phyloP scores from a whole-genome alignment of 2,888 invertebrate genomes.

The Stratiomys singularior region DNA sequence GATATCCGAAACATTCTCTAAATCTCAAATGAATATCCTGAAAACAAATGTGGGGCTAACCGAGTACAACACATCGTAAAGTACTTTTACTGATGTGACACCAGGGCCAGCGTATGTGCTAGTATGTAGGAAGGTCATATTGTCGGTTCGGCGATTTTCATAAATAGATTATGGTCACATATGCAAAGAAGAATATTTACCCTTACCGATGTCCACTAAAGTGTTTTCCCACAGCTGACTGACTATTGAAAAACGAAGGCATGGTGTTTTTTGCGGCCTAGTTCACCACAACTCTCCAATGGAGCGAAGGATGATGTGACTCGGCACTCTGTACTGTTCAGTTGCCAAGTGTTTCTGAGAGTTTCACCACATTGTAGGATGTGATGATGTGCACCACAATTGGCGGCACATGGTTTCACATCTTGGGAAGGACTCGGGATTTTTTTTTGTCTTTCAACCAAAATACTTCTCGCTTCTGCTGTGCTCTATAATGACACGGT shows the following conservation, averaged over 20 bases:
- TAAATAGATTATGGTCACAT: conserved; percentile 44
- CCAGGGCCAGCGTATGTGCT: no score
- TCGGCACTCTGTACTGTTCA: neutral
- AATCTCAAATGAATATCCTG: no score
- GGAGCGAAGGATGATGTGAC: conserved; percentile 30
- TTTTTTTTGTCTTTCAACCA: neutral
- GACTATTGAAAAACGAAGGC: conserved; percentile 3
- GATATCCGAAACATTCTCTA: no score
- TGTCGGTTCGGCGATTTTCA: conserved; percentile 10
- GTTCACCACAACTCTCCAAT: conserved; percentile 24
- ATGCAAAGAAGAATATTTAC: conserved; percentile 27
- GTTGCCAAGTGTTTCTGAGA: conserved; percentile 34
- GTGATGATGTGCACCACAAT: conserved; percentile 44
- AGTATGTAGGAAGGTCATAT: neutral
- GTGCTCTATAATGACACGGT: no score
- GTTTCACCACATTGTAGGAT: conserved; percentile 27
- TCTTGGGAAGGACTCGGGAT: neutral
- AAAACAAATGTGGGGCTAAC: no score
- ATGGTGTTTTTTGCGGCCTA: conserved; percentile 11
- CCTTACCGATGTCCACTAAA: neutral
- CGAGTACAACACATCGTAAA: no score
- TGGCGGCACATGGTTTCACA: conserved; percentile 37
- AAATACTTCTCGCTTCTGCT: no score
- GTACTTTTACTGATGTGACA: no score
- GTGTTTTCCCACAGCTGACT: conserved; percentile 26